Evolutionary conservation across 2,797 vertebrate species (phyloP), one percentile per base, ranked within the genome.

Genomic region (Champsocephalus gunnari): DNA sequence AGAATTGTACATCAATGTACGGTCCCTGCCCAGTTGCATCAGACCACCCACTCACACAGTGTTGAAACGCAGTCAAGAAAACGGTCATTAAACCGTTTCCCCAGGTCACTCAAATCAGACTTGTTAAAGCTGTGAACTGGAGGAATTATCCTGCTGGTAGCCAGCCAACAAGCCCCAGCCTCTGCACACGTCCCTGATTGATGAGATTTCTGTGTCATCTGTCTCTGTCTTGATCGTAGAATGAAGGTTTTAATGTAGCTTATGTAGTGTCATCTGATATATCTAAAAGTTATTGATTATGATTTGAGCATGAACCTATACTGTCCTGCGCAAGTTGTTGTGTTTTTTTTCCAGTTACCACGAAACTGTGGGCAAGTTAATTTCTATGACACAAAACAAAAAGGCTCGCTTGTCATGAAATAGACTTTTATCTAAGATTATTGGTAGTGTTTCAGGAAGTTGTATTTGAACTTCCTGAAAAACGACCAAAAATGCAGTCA

Each of bases 1-100:
- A 68, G 82, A 79, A 82, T 83, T 84, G 92, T 91, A 91, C 88
- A 94, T 92, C 89, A 92, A 91, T 86, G 90, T 63, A 75, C 79
- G 19, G 73, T 87, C 83, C 85, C 68, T 88, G 88, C 91, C 92
- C 89, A 67, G 86, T 89, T 77, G 41, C 72, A 61, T 74, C 67
- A 80, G 94, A 95, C 95, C 95, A 94, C 95, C 95, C 95, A 95
- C 91, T 83, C 89, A 71, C 88, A 83, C 66, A 28, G 83, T 81
- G 89, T 85, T 91, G 93, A 94, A 94, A 92, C 87, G 47, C 83
- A 85, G 92, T 90, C 92, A 85, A 91, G 91, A 83, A 38, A 91
- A 80, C 77, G 80, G 90, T 80, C 93, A 94, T 95, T 94, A 94
- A 94, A 94, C 78, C 67, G 67, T 93, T 94, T 95, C 94, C 93